Conservation (phyloP, 2,113 vertebrate genomes). For the Octodon degus region DNA sequence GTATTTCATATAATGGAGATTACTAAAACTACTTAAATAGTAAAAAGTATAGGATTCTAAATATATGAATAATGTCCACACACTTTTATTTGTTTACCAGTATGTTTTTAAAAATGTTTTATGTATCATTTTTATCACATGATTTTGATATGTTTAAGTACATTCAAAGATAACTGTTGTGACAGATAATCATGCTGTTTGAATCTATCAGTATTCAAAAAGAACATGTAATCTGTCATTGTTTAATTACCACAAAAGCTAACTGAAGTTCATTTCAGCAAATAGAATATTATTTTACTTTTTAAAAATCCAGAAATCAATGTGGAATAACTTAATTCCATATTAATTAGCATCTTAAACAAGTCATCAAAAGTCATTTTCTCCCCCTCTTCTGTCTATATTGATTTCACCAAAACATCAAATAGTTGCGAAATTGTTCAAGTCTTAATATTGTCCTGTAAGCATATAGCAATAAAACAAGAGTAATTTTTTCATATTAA, state of each 20-base stretch:
- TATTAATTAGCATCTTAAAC: background rate
- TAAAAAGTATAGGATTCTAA: background rate
- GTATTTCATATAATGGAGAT: background rate
- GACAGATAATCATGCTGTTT: background rate
- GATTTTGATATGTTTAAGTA: background rate
- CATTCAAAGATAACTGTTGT: background rate
- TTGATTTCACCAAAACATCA: background rate
- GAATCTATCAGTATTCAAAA: background rate
- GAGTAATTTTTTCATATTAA: background rate
- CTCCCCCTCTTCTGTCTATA: background rate
- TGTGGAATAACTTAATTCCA: background rate
- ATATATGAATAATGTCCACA: background rate
- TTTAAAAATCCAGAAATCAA: background rate
- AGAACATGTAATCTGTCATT: background rate
- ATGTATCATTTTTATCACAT: background rate
- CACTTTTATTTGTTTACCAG: background rate
- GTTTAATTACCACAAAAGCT: background rate
- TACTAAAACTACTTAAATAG: background rate
- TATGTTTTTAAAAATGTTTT: constrained; percentile 25
- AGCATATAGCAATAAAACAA: background rate
- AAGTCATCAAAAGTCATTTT: background rate
- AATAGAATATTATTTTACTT: background rate
- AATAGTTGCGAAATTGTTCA: background rate
- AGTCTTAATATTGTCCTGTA: background rate
- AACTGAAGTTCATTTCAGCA: background rate